Percentiles rank a stretch among this genome's conserved stretches.
Conservation (phyloP, 2,797 vertebrate species). For the Staurois parvus region DNA sequence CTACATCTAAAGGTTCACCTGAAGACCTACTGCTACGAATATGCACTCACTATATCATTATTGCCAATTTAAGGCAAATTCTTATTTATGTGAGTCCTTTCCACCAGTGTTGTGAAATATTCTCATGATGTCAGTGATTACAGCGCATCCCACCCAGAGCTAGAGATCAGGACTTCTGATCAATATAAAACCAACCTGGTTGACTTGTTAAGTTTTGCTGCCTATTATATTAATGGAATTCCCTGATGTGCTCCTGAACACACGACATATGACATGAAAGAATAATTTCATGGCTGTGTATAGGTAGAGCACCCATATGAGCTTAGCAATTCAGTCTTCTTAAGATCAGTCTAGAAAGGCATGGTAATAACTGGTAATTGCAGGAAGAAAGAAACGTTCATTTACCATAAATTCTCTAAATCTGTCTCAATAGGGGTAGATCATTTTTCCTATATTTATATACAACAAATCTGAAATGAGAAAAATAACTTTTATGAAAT, state of each 20-base stretch:
- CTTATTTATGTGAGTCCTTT: constrained; percentile 17
- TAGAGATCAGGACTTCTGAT: constrained; percentile 42
- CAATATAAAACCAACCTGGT: constrained; percentile 54
- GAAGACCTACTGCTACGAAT: too few relatives aligned
- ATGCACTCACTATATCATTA: neutral
- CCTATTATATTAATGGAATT: constrained; percentile 54
- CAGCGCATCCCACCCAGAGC: constrained; percentile 31
- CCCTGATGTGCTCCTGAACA: constrained; percentile 17
- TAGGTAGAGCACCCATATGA: neutral
- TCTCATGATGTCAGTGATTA: constrained; percentile 43
- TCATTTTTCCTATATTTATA: too few relatives aligned
- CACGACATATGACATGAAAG: neutral
- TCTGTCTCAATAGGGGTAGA: too few relatives aligned
- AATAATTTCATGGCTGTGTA: too few relatives aligned
- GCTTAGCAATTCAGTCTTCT: neutral
- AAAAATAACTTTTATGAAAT: too few relatives aligned
- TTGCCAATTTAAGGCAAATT: neutral
- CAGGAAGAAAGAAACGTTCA: too few relatives aligned
- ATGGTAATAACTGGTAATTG: too few relatives aligned
- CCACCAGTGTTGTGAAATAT: constrained; percentile 24
- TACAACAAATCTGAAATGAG: too few relatives aligned
- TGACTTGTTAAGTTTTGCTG: constrained; percentile 45
- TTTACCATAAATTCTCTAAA: too few relatives aligned
- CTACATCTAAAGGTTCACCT: too few relatives aligned
- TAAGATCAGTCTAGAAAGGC: neutral